Conservation (phyloP, 2,797 vertebrate species). For the Hemibagrus guttatus region DNA sequence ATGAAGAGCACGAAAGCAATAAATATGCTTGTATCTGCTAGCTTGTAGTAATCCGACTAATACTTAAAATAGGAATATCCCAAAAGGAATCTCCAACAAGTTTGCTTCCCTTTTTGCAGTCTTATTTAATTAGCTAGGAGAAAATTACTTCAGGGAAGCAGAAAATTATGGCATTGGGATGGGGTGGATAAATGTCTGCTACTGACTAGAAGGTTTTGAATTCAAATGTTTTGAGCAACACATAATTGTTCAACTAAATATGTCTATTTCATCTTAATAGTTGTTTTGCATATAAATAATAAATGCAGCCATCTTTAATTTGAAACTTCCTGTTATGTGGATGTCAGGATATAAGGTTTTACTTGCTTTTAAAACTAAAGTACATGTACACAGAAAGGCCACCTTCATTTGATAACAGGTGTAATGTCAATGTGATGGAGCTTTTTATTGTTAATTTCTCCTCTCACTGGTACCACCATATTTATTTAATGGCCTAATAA, state of each 20-base stretch:
- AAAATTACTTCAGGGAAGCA: conserved; percentile 3
- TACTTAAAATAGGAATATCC: background rate
- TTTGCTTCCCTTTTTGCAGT: background rate
- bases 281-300: conserved; percentile 1
- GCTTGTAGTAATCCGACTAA: background rate
- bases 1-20: background rate
- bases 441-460: background rate
- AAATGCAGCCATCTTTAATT: background rate
- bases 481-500: background rate
- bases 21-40: background rate
- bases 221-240: background rate
- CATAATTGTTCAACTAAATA: background rate
- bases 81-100: too few relatives aligned
- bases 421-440: background rate
- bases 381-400: background rate
- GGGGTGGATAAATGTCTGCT: background rate
- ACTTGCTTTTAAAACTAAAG: background rate
- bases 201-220: too few relatives aligned
- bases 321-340: background rate
- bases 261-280: background rate
- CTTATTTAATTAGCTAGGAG: background rate
- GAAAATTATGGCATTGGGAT: background rate
- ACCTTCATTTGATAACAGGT: background rate
- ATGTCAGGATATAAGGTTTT: background rate
- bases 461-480: background rate